Evolutionary conservation across 2,113 vertebrate genomes (phyloP), one percentile per base, ranked within the genome.

Genomic region (Aphyosemion australe): DNA sequence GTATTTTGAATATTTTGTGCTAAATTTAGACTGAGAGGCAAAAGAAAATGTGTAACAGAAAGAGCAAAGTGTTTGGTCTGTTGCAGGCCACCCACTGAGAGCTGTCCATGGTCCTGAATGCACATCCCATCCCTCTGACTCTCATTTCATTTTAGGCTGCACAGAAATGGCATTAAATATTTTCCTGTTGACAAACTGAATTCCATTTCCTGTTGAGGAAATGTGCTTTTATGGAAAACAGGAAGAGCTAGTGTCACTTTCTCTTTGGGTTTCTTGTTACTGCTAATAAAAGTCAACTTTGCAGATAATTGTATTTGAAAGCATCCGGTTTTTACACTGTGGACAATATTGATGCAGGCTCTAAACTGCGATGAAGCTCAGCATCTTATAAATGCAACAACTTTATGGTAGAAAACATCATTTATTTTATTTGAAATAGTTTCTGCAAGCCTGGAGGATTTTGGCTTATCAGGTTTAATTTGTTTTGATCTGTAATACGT

Each of bases 51-150:
- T 46, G 48, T 41, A 56, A 34, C 54, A 46, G 55, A 45, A 72
- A 42, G 59, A 65, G 62, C 58, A 65, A 57, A 46, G 60, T 50
- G 43, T 65, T 60, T 63, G 78, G 61, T 71, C 76, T 77, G 64
- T 69, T 48, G 77, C 74, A 72, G 54, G 63, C 39, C n/a, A 47
- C 8, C 19, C 48, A 51, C 45, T 13, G 37, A 46, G 83, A 78
- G 86, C 92, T 93, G 88, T 92, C 92, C 87, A 20, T 74, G 90
- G 91, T 92, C 45, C 92, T 92, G 91, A 90, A 86, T 68, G 60
- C 54, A 63, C 72, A 82, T 72, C 51, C 49, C 61, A 71, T 59
- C 51, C 48, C 58, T 73, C 7, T 78, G 26, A 51, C 46, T 75
- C 53, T 61, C 31, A 58, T 56, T 74, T 79, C 48, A 59, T 41